These are phyloP conservation scores for Pogonus chalceus DNA, from an alignment of 1,140 invertebrate genomes.

Conservation along the genomic window DNA sequence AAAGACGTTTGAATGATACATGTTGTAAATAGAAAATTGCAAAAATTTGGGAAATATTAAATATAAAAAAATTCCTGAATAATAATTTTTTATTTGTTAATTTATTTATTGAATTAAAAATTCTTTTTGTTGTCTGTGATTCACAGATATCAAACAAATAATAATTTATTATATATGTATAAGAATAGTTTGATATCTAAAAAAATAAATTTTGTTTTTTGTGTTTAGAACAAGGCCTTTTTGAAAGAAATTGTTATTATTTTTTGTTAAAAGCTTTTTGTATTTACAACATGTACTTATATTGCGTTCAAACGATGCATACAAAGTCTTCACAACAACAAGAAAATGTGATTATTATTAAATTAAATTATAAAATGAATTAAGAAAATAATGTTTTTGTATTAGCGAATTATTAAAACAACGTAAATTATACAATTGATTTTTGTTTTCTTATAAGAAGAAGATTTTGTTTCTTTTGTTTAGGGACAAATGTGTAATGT, in stretches of 20 bases:
- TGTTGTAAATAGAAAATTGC: slow-evolving; percentile 14
- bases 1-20: slow-evolving; percentile 25
- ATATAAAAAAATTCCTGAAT: slow-evolving; percentile 7
- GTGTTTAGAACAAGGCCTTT: slow-evolving; percentile 15
- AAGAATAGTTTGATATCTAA: slow-evolving; percentile 1
- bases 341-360: slow-evolving; percentile 31
- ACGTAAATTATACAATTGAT: slow-evolving; percentile 22
- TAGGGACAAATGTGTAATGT: slow-evolving; percentile 6
- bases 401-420: slow-evolving; percentile 32
- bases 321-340: slow-evolving; percentile 32
- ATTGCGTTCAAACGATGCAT: slow-evolving; percentile 17
- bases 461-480: background rate
- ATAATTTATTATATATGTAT: slow-evolving; percentile 16
- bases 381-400: slow-evolving; percentile 30
- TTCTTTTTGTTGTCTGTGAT: background rate
- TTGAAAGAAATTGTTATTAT: slow-evolving; percentile 11
- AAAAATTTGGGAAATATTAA: slow-evolving; percentile 7
- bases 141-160: background rate
- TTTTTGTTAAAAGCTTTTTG: slow-evolving; percentile 11
- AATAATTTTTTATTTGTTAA: slow-evolving; percentile 11
- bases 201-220: slow-evolving; percentile 12
- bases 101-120: background rate
- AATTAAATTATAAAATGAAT: slow-evolving; percentile 28
- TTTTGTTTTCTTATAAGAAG: slow-evolving; percentile 10
- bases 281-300: slow-evolving; percentile 10